These are phyloP conservation scores for Hormiphora californensis DNA, from an alignment of 37 sponge, comb jelly and placozoan genomes.

Conservation along the genomic window DNA sequence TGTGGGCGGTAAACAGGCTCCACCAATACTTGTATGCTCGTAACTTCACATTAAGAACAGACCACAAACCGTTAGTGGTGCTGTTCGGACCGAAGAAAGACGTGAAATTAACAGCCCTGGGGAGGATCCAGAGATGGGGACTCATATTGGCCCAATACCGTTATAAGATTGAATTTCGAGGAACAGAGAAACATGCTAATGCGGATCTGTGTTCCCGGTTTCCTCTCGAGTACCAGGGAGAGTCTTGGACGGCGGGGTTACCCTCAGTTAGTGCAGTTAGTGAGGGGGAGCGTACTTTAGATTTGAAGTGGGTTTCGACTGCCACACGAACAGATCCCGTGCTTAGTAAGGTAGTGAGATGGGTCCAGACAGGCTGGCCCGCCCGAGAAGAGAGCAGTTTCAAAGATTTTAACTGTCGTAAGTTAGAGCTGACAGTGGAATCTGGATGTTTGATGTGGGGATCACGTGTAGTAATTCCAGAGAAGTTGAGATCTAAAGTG, in stretches of 20 bases:
- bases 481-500: background rate
- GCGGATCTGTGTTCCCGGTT: slow-evolving; percentile 59
- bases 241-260: too few relatives aligned
- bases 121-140: slow-evolving; percentile 62
- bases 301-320: too few relatives aligned
- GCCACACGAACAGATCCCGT: slow-evolving; percentile 57
- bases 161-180: slow-evolving; percentile 55
- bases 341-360: slow-evolving; percentile 35
- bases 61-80: slow-evolving; percentile 62
- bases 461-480: slow-evolving; percentile 54
- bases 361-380: slow-evolving; percentile 55
- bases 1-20: slow-evolving; percentile 42
- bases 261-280: too few relatives aligned
- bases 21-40: slow-evolving; percentile 35
- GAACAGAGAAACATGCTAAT: slow-evolving; percentile 1
- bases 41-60: background rate
- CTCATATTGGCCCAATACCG: slow-evolving; percentile 41
- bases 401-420: slow-evolving; percentile 23
- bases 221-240: slow-evolving; percentile 33
- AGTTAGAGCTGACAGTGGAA: slow-evolving; percentile 50
- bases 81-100: slow-evolving; percentile 58
- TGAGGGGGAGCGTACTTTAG: too few relatives aligned
- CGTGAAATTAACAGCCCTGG: slow-evolving; percentile 56
- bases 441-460: slow-evolving; percentile 59
- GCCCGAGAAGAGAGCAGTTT: too few relatives aligned